These are phyloP conservation scores for Arvicanthis niloticus DNA, from an alignment of 2,113 vertebrate genomes.

Conservation along the genomic window DNA sequence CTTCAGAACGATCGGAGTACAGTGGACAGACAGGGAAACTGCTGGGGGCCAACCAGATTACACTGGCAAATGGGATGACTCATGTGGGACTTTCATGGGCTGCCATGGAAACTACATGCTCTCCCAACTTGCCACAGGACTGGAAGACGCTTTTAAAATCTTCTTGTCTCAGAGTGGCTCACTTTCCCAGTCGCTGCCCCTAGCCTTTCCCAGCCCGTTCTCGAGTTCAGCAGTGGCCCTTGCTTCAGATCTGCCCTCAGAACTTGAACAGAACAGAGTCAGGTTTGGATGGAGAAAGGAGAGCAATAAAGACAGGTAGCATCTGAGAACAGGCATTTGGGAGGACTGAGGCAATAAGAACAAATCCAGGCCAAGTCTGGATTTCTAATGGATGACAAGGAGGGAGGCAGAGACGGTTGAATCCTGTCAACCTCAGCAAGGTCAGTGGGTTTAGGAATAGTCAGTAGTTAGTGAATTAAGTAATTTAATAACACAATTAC, in stretches of 20 bases:
- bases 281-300: neutral
- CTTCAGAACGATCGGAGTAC: neutral
- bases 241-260: neutral
- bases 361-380: neutral
- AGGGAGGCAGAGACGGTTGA: neutral
- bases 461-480: neutral
- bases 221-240: neutral
- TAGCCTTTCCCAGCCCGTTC: neutral
- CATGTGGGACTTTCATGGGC: slow-evolving; percentile 14
- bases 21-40: neutral
- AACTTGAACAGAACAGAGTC: neutral
- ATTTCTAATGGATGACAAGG: neutral
- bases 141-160: slow-evolving; percentile 22
- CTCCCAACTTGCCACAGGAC: neutral
- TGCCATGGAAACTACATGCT: slow-evolving; percentile 63
- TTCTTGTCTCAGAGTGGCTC: neutral
- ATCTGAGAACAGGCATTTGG: neutral
- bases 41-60: neutral
- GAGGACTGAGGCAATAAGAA: neutral
- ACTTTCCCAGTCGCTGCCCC: neutral
- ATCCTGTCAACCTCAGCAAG: neutral
- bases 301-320: neutral
- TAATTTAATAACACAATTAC: neutral
- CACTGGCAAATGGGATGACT: slow-evolving; percentile 43
- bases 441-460: neutral